Evolutionary conservation across 2,797 vertebrate species (phyloP), one percentile per base, ranked within the genome.

Genomic region (Centropyge bicolor): DNA sequence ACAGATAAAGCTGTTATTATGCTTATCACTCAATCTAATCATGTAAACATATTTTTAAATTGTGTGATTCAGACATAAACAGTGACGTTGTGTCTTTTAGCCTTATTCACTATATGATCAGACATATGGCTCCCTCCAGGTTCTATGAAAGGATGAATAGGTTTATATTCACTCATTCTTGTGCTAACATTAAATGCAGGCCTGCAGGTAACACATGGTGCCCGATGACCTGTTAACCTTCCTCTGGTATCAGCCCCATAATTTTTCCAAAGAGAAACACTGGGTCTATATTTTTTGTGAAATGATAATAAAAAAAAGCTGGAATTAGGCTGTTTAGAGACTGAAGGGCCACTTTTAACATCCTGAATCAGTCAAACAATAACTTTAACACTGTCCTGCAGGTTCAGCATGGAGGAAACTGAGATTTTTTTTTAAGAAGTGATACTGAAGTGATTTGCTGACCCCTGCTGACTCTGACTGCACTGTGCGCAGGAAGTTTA

Each of bases 381-480:
- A 13, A 60, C 14, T 24, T 2, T 1, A 6, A 20, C 4, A 36
- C 35, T 73, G 27, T 31, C 27, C 27, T 31, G 16, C 11, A 43
- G 40, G n/a, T 55, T 65, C 7, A 63, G 9, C 3, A n/a, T 67
- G 1, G 17, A 9, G 12, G 36, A 24, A 20, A 54, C 16, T 41
- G 22, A 52, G 59, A 27, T 49, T 40, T 6, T 16, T 45, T n/a
- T 20, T 52, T 52, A 5, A 31, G 3, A 59, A 41, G 41, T 16
- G 40, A 22, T 22, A 31, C 3, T 59, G 24, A 73, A 85, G 86
- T 36, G 80, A 76, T 90, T 77, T 92, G 89, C 91, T 93, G 89
- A 89, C 91, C 88, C 74, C 90, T 93, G 82, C 60, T 90, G 92
- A 80, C 78, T 72, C 8, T 49, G 19, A 79, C 8, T 70, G 80